Evolutionary conservation across 2,888 invertebrate species (phyloP).

Genomic region (Itoplectis maculator): DNA sequence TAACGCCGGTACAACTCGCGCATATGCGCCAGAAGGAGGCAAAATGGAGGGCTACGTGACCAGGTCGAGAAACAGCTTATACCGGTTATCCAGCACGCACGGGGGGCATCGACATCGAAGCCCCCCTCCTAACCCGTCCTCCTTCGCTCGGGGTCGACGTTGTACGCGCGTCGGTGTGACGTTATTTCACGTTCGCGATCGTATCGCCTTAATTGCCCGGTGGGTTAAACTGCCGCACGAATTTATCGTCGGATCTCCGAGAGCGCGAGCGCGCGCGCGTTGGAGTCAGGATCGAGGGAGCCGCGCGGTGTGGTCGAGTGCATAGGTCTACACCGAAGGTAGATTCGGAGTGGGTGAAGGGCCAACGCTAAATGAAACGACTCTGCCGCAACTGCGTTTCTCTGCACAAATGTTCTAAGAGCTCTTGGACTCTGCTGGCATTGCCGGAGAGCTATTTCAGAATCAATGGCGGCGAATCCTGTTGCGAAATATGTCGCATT

Average conservation of each 20-base stretch:
- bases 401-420: neutral
- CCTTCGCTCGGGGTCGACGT: slow-evolving; percentile 6
- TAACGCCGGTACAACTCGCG: neutral
- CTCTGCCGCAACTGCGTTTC: neutral
- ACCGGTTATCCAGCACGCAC: slow-evolving; percentile 10
- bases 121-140: neutral
- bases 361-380: slow-evolving; percentile 12
- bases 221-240: slow-evolving; percentile 81
- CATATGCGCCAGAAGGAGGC: slow-evolving; percentile 2
- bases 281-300: slow-evolving; percentile 59
- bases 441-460: neutral
- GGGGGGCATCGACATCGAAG: slow-evolving; percentile 23
- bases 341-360: slow-evolving; percentile 26
- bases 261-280: too few relatives aligned
- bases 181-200: slow-evolving; percentile 81
- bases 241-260: slow-evolving; percentile 80
- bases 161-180: slow-evolving; percentile 73
- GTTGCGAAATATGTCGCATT: too few relatives aligned
- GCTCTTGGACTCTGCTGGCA: neutral
- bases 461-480: neutral
- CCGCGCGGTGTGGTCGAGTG: slow-evolving; percentile 60
- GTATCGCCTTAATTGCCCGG: slow-evolving; percentile 82
- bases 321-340: slow-evolving; percentile 13
- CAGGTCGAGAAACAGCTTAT: slow-evolving; percentile 34
- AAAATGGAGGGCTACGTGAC: slow-evolving; percentile 20